A percentile compares a stretch with the other conserved stretches of the same genome.
Conservation (phyloP, 2,113 vertebrate genomes). For the Hemicordylus capensis region DNA sequence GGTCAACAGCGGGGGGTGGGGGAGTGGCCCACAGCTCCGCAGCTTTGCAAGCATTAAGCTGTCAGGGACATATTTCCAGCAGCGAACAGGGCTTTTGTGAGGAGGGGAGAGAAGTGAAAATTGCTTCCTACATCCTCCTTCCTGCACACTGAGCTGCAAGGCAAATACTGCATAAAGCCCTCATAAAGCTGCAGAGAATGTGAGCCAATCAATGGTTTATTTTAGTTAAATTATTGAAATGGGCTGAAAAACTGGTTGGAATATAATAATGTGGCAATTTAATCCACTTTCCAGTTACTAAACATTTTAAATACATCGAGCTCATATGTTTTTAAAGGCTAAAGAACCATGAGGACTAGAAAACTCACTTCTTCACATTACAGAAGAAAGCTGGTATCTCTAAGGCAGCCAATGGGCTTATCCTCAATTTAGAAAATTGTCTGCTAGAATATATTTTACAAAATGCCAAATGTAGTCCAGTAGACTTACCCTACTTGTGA, state of each 20-base stretch:
- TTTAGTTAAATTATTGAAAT: neutral
- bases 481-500: neutral
- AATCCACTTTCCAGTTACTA: neutral
- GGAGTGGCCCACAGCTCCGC: too few relatives aligned
- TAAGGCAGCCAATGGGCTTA: slow-evolving; percentile 26
- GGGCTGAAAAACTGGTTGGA: neutral
- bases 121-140: too few relatives aligned
- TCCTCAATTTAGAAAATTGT: slow-evolving; percentile 31
- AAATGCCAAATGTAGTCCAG: neutral
- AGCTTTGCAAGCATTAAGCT: too few relatives aligned
- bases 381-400: neutral
- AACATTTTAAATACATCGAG: neutral
- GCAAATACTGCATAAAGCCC: too few relatives aligned
- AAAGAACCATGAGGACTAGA: neutral
- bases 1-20: too few relatives aligned
- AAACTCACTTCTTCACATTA: neutral
- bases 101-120: too few relatives aligned
- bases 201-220: too few relatives aligned
- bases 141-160: too few relatives aligned
- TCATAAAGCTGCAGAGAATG: too few relatives aligned
- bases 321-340: neutral
- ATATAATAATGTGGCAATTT: neutral
- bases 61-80: too few relatives aligned
- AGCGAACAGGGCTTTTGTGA: too few relatives aligned
- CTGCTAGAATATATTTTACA: neutral